Evolutionary conservation across 1,140 invertebrate genomes (phyloP).

Genomic region (Dendrolimus punctatus): DNA sequence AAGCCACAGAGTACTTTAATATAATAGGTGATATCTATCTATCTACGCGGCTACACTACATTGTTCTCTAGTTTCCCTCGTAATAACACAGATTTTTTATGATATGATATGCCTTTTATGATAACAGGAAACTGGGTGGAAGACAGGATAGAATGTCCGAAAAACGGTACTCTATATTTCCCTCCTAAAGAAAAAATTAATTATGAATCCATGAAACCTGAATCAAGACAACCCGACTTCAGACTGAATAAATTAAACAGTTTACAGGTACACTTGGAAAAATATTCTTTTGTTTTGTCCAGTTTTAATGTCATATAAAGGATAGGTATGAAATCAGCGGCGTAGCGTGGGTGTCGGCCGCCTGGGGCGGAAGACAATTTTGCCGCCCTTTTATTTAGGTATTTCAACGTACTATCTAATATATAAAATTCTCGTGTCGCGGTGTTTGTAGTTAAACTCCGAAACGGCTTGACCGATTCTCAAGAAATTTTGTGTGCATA

Average conservation of each 20-base stretch:
- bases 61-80: background rate
- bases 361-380: too few species aligned
- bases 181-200: constrained; percentile 49
- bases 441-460: too few species aligned
- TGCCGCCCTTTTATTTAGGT: too few species aligned
- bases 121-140: constrained; percentile 58
- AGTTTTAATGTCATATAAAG: background rate
- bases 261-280: constrained; percentile 32
- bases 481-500: too few species aligned
- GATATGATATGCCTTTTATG: background rate
- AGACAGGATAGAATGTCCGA: constrained; percentile 55
- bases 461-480: too few species aligned
- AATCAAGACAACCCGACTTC: constrained; percentile 48
- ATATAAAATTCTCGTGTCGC: too few species aligned
- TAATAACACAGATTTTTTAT: background rate
- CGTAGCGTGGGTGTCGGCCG: too few species aligned
- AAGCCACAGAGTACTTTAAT: too few species aligned
- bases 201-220: constrained; percentile 42
- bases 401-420: too few species aligned
- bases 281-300: background rate
- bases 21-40: too few species aligned
- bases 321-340: too few species aligned
- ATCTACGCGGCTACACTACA: background rate
- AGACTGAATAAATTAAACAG: constrained; percentile 50
- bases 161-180: constrained; percentile 46